Evolutionary conservation across 1,140 invertebrate species (phyloP).

Genomic region (Drosophila rufa): DNA sequence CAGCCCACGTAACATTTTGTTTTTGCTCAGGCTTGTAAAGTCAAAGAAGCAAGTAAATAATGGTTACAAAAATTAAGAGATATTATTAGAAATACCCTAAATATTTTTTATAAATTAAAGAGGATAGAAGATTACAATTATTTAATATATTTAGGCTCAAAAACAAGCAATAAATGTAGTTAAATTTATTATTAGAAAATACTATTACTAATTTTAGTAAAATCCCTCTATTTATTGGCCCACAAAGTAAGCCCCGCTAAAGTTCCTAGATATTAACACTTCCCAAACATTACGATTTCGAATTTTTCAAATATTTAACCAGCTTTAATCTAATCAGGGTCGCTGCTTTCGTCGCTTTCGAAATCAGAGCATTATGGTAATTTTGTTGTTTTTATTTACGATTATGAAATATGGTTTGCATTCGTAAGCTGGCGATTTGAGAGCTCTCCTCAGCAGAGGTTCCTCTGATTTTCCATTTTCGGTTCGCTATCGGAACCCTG

Average conservation of each 20-base stretch:
- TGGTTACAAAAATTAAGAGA: background rate
- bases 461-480: background rate
- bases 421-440: constrained; percentile 4
- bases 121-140: background rate
- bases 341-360: constrained; percentile 1
- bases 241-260: background rate
- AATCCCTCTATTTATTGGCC: background rate
- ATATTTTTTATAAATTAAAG: background rate
- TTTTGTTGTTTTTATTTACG: background rate
- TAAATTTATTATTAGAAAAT: background rate
- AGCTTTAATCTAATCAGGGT: constrained; percentile 12
- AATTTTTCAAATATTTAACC: constrained; percentile 2
- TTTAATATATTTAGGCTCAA: too few relatives aligned
- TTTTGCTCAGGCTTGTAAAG: background rate
- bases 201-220: background rate
- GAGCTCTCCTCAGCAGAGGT: background rate
- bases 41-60: constrained; percentile 6
- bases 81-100: too few relatives aligned
- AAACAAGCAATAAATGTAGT: background rate
- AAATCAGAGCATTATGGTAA: constrained; percentile 21
- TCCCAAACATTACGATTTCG: background rate
- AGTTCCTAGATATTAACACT: background rate
- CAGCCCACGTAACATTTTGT: too few relatives aligned
- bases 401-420: constrained; percentile 20
- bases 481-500: background rate